These are phyloP conservation scores for Ornithorhynchus anatinus DNA, from an alignment of 2,113 vertebrate genomes.

Conservation along the genomic window DNA sequence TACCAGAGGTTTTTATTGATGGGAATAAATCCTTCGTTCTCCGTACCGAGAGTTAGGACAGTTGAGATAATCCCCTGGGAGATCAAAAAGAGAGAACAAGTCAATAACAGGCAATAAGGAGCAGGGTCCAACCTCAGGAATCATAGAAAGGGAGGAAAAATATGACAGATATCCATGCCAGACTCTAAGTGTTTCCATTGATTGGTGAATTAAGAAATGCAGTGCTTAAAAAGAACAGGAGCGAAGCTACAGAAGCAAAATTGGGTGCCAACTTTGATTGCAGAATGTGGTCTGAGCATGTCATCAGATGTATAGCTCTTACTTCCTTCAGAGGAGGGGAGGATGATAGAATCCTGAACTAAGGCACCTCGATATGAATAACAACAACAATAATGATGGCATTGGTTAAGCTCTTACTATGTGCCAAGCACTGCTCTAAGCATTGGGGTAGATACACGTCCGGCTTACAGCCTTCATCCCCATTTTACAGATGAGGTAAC, in stretches of 20 bases:
- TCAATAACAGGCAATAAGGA: slow-evolving; percentile 68
- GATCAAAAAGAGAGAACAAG: slow-evolving; percentile 63
- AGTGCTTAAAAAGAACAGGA: slow-evolving; percentile 13
- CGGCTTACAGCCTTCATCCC: no score
- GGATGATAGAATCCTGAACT: background rate
- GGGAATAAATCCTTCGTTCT: slow-evolving; percentile 78
- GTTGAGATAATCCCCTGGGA: slow-evolving; percentile 72
- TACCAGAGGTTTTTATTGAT: slow-evolving; percentile 79
- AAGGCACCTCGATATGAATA: no score
- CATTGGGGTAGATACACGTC: no score
- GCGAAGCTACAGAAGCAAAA: background rate
- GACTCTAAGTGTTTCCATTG: slow-evolving; percentile 31
- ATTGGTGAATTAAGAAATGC: slow-evolving; percentile 26
- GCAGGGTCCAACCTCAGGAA: slow-evolving; percentile 49
- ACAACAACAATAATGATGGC: no score
- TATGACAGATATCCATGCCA: slow-evolving; percentile 59
- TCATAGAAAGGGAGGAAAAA: slow-evolving; percentile 27
- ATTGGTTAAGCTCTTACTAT: no score
- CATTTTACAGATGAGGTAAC: no score
- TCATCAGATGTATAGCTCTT: background rate
- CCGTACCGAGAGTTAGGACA: slow-evolving; percentile 69
- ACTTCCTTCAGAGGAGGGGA: background rate
- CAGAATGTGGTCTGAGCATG: background rate
- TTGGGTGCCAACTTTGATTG: background rate
- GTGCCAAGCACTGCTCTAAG: no score